A percentile compares a stretch with the other conserved stretches of the same genome.
Conservation (phyloP, 2,888 invertebrate species). For the Nomada hirtipes region DNA sequence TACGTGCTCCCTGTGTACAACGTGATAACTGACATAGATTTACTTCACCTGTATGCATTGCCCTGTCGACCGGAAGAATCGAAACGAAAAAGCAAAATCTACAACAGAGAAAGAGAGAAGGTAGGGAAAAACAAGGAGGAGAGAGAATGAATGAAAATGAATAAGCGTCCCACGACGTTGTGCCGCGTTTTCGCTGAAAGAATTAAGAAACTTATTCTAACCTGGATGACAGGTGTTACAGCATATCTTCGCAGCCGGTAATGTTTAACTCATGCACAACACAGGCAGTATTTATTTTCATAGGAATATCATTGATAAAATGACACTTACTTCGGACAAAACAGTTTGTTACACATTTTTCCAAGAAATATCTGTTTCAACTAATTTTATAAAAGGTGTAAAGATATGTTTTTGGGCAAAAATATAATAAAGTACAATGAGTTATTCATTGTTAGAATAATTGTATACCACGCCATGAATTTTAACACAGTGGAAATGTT, state of each 20-base stretch:
- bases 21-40: conserved; percentile 43
- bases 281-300: no score
- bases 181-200: neutral
- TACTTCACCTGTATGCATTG: conserved; percentile 39
- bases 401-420: no score
- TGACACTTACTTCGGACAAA: no score
- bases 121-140: neutral
- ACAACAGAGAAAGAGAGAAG: neutral
- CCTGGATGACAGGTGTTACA: neutral
- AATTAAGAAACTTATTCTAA: conserved; percentile 44
- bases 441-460: no score
- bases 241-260: neutral
- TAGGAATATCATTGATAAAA: no score
- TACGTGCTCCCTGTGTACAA: conserved; percentile 39
- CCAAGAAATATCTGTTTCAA: no score
- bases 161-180: neutral
- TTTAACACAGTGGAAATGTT: no score
- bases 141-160: neutral
- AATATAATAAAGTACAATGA: no score
- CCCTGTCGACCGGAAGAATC: conserved; percentile 16
- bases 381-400: no score
- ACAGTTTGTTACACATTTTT: no score
- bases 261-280: neutral
- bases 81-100: conserved; percentile 8
- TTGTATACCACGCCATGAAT: no score